These are phyloP conservation scores for Eupithecia exiguata DNA, from an alignment of 2,888 invertebrate genomes.

Conservation along the genomic window DNA sequence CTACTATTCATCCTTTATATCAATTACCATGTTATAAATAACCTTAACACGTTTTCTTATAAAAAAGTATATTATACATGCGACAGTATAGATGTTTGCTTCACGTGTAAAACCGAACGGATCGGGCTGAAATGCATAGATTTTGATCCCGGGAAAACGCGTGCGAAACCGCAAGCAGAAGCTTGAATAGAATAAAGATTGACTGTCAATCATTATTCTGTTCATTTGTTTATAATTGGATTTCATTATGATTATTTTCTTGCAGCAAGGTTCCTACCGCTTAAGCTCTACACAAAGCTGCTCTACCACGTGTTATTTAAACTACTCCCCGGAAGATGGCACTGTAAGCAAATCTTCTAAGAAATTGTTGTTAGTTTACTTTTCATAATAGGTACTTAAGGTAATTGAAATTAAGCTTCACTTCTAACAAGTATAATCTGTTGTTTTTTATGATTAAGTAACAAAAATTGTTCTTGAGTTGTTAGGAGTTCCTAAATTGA, in stretches of 20 bases:
- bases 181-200: background rate
- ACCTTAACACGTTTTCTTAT: too few species aligned
- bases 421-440: background rate
- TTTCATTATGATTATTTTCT: background rate
- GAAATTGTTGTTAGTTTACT: background rate
- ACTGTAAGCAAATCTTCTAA: constrained; percentile 8
- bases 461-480: background rate
- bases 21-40: too few species aligned
- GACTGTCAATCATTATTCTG: background rate
- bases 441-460: background rate
- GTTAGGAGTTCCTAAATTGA: background rate
- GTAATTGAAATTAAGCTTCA: background rate
- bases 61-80: background rate
- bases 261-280: background rate
- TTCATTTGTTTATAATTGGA: background rate
- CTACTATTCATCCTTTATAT: too few species aligned
- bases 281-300: constrained; percentile 5
- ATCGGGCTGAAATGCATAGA: background rate
- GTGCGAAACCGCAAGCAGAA: background rate
- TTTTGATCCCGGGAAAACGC: background rate
- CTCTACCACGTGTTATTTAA: constrained; percentile 9
- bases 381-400: background rate
- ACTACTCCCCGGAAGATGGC: constrained; percentile 64
- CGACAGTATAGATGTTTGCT: background rate
- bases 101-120: too few species aligned